Conservation (phyloP, 2,113 vertebrate genomes). For the Crocuta crocuta region DNA sequence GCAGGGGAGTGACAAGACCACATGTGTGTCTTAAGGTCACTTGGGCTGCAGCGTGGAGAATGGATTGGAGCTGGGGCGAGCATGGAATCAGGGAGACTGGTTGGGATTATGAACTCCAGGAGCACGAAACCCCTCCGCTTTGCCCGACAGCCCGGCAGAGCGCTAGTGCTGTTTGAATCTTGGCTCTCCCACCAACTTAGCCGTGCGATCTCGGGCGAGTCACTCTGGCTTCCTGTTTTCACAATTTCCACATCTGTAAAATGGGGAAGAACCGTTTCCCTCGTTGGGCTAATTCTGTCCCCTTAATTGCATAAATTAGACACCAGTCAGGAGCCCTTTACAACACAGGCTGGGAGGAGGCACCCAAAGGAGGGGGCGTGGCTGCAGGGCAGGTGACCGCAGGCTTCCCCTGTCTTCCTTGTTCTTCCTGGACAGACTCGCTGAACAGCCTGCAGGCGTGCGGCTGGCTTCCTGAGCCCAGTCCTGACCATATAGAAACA, state of each 20-base stretch:
- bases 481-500: not conserved
- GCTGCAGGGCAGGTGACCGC: not conserved
- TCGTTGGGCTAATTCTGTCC: not conserved
- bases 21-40: slow-evolving; percentile 81
- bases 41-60: slow-evolving; percentile 76
- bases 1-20: slow-evolving; percentile 82
- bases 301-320: not conserved
- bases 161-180: not conserved
- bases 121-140: not conserved
- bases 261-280: not conserved
- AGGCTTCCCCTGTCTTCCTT: not conserved
- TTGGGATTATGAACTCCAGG: slow-evolving; percentile 65
- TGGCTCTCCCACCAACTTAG: not conserved
- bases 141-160: not conserved
- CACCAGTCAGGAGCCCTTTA: not conserved
- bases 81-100: slow-evolving; percentile 58
- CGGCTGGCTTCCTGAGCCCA: not conserved
- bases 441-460: not conserved
- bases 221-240: not conserved
- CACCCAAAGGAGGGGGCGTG: not conserved
- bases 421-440: too few species aligned
- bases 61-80: slow-evolving; percentile 79
- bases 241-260: slow-evolving; percentile 17
- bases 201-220: not conserved
- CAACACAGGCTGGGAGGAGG: not conserved